Percentiles rank a stretch among this genome's conserved stretches.
These are phyloP conservation scores for Limnodromus scolopaceus DNA, from an alignment of 2,797 vertebrate genomes.

Conservation along the genomic window DNA sequence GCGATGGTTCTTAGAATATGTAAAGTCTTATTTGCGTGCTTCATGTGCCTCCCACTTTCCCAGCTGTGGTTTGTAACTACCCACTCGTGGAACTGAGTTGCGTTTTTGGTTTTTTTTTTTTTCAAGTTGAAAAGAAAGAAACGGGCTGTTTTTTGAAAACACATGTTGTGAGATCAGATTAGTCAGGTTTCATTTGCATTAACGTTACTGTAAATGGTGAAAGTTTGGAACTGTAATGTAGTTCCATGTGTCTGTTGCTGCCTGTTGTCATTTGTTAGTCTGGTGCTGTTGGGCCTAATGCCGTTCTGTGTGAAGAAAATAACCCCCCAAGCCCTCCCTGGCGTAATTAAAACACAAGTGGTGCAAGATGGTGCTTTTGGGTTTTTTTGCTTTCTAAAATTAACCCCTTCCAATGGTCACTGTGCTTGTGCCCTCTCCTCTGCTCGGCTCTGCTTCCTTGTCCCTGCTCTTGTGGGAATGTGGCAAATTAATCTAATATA, in stretches of 20 bases:
- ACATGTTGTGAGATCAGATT: not conserved
- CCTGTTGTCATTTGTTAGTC: not conserved
- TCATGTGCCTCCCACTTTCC: not conserved
- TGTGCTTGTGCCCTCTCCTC: not conserved
- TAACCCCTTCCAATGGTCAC: not conserved
- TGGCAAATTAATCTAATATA: not conserved
- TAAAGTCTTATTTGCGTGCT: not conserved
- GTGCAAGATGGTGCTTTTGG: not conserved
- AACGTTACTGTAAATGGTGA: not conserved
- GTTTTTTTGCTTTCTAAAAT: not conserved
- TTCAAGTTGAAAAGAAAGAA: constrained; percentile 9
- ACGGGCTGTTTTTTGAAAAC: not conserved
- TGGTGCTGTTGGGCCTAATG: not conserved
- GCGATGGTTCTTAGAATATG: not conserved
- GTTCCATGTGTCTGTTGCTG: not conserved
- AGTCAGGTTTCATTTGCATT: not conserved
- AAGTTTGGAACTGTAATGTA: not conserved
- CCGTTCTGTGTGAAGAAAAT: not conserved
- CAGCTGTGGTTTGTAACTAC: not conserved
- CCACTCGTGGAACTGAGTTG: not conserved
- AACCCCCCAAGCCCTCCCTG: not conserved
- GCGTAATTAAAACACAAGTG: not conserved
- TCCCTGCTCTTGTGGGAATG: fast-evolving
- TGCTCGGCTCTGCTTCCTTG: not conserved
- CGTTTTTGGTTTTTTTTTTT: not conserved